Evolutionary conservation across 2,888 invertebrate genomes (phyloP).

Genomic region (Eupsilia transversa): DNA sequence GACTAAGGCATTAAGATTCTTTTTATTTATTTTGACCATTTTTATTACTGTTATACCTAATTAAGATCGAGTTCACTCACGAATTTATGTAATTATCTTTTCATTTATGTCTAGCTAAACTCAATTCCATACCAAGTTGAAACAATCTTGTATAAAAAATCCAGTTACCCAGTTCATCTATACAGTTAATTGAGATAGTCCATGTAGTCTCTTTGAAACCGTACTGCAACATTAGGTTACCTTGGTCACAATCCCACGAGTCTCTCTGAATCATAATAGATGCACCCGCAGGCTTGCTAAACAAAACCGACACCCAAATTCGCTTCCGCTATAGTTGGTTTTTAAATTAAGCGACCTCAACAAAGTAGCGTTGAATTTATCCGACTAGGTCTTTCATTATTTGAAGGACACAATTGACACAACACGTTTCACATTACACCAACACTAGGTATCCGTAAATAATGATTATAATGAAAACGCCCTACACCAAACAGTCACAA

Average conservation of each 20-base stretch:
- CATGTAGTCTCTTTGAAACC: neutral
- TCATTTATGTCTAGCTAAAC: neutral
- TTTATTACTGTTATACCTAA: no score
- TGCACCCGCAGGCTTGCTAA: neutral
- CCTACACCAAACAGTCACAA: neutral
- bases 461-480: conserved; percentile 10
- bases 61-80: neutral
- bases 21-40: neutral
- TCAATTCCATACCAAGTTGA: neutral
- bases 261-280: neutral
- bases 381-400: neutral
- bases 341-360: neutral
- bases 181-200: no score
- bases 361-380: neutral
- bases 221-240: neutral
- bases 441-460: conserved; percentile 3
- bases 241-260: neutral
- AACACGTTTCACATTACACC: neutral
- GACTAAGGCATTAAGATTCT: no score
- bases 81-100: neutral
- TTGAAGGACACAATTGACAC: conserved; percentile 10
- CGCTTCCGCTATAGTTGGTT: neutral
- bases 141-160: neutral
- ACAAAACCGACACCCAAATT: neutral
- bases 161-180: neutral